Evolutionary conservation across 2,113 vertebrate genomes (phyloP), one percentile per base, ranked within the genome.

Genomic region (Rana temporaria): DNA sequence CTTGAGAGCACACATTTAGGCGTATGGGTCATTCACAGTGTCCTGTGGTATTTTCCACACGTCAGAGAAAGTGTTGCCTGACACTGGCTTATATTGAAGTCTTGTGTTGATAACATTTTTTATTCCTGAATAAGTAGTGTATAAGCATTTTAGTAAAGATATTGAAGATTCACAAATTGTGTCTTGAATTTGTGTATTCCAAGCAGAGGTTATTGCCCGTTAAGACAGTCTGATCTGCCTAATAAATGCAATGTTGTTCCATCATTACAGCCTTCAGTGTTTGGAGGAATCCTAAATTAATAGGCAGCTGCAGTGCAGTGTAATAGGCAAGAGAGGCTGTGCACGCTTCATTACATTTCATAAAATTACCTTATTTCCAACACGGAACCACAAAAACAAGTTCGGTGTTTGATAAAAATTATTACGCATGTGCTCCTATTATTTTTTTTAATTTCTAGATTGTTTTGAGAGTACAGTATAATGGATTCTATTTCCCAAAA

Each of bases 311-410:
- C 55, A 80, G 67, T 71, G 78, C 32, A 80, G 67, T 48, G 42
- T 81, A 72, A 81, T 81, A 62, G 59, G 59, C 55, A 81, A 63
- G 67, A 64, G 42, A 64, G 38, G 57, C 68, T 32, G 14, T 32
- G 59, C 42, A 72, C n/a, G 79, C 79, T 72, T 81, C 79, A 71
- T 72, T 81, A 72, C 20, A 42, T 81, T 71, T 71, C 59, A 81
- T 81, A 81, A 71, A 71, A 81, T 72, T 57, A 81, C 68, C 79
- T 81, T 81, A 64, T 81, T 81, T 72, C 42, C 26, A 63, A 52
- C 32, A 24, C 19, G 26, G 66, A 70, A 64, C 68, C 67, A 81
- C 68, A 72, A 57, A 72, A 63, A 68, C 67, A 81, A 72, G 72
- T 72, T 72, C 68, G 4, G 42, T n/a, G 24, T 80, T 68, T 72